A percentile compares a stretch with the other conserved stretches of the same genome.
phyloP scores from a whole-genome alignment of 2,888 invertebrate genomes.

The Phyto melanocephala region DNA sequence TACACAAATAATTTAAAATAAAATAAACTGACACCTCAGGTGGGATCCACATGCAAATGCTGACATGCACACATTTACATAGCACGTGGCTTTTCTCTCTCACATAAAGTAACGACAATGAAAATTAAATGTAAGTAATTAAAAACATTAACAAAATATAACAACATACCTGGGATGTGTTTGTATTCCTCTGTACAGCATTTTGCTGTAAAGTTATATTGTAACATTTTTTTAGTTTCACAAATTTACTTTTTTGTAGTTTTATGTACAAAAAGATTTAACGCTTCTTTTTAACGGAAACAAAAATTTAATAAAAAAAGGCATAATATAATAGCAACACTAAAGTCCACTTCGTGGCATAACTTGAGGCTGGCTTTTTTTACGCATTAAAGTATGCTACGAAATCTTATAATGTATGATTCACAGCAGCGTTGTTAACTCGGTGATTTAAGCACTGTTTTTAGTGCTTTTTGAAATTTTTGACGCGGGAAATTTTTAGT shows the following conservation, averaged over 20 bases:
- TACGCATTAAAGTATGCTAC: slow-evolving; percentile 52
- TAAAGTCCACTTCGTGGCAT: slow-evolving; percentile 33
- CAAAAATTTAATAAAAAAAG: background rate
- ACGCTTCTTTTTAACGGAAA: slow-evolving; percentile 4
- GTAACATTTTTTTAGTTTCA: slow-evolving; percentile 19
- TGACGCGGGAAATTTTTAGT: too few relatives aligned
- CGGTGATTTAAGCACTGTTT: too few relatives aligned
- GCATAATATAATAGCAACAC: background rate
- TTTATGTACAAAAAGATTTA: background rate
- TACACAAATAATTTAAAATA: too few relatives aligned
- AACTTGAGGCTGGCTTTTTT: slow-evolving; percentile 30
- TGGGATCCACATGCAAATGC: slow-evolving; percentile 1
- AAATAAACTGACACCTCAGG: slow-evolving; percentile 39
- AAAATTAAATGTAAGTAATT: slow-evolving; percentile 52
- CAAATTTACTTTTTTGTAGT: background rate
- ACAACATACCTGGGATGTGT: background rate
- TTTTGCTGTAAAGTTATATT: background rate
- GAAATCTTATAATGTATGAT: background rate
- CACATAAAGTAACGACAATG: slow-evolving; percentile 4
- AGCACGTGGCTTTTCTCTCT: background rate
- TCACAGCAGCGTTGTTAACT: too few relatives aligned
- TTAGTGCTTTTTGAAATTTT: too few relatives aligned
- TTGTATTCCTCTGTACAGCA: background rate
- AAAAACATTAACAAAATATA: slow-evolving; percentile 44
- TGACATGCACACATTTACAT: background rate